Conservation (phyloP, 2,888 invertebrate species). For the Timandra comae region DNA sequence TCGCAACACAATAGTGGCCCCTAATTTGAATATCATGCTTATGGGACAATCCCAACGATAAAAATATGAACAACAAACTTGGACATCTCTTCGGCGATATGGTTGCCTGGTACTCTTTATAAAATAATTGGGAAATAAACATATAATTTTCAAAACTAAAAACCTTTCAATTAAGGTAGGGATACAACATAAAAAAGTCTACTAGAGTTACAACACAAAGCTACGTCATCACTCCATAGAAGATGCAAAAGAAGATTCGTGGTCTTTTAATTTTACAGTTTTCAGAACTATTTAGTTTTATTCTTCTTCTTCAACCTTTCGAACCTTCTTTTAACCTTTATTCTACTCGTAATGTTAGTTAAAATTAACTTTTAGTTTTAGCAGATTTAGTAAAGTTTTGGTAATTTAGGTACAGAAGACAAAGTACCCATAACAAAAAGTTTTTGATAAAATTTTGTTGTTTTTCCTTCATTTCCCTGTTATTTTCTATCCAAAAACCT, state of each 20-base stretch:
- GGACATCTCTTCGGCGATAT: slow-evolving; percentile 44
- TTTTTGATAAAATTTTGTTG: no score
- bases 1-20: slow-evolving; percentile 56
- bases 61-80: slow-evolving; percentile 67
- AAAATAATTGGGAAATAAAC: no score
- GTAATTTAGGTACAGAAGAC: no score
- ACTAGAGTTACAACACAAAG: background rate
- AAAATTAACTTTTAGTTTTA: no score
- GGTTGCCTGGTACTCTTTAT: slow-evolving; percentile 40
- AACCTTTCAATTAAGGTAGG: background rate
- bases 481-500: background rate
- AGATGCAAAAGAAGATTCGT: background rate
- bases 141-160: background rate
- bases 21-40: slow-evolving; percentile 73
- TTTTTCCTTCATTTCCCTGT: no score
- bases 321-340: no score
- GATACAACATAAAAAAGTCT: background rate
- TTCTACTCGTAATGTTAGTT: no score
- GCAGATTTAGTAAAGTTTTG: no score
- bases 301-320: no score
- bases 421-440: no score
- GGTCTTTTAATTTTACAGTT: no score
- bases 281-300: no score
- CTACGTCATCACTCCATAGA: background rate
- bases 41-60: slow-evolving; percentile 55